phyloP scores from a whole-genome alignment of 2,888 invertebrate species.

The Scotopteryx bipunctaria region DNA sequence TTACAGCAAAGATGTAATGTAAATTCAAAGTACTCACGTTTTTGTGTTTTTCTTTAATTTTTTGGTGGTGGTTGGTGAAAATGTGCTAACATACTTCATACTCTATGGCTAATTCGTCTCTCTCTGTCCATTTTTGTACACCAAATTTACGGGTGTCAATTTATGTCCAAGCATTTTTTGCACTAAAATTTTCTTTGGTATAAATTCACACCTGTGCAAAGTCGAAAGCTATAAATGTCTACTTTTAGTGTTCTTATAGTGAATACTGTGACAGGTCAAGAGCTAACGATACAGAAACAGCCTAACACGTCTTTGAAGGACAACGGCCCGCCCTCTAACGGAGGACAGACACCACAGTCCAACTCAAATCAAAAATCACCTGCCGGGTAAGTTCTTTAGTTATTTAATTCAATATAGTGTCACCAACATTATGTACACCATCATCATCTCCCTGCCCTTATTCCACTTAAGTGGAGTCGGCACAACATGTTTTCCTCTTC shows the following conservation, averaged over 20 bases:
- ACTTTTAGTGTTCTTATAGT: constrained; percentile 15
- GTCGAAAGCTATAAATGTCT: neutral
- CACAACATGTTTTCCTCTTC: too few species aligned
- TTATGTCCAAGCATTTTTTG: neutral
- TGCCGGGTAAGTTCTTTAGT: constrained; percentile 88
- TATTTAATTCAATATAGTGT: too few species aligned
- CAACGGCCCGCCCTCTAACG: constrained; percentile 82
- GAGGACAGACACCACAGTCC: constrained; percentile 77
- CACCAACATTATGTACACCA: too few species aligned
- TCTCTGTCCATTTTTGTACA: constrained; percentile 41
- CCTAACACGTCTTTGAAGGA: constrained; percentile 95
- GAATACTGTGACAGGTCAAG: constrained; percentile 85
- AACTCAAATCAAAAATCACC: constrained; percentile 86
- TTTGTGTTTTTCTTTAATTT: constrained; percentile 47
- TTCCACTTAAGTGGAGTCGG: too few species aligned
- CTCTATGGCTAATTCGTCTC: constrained; percentile 80
- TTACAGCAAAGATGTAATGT: constrained; percentile 24
- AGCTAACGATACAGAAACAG: constrained; percentile 97
- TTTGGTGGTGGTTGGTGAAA: constrained; percentile 83
- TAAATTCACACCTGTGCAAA: neutral
- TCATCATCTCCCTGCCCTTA: too few species aligned
- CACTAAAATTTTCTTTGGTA: neutral
- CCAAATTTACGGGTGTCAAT: constrained; percentile 6
- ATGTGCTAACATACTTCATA: constrained; percentile 82
- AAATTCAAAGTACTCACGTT: constrained; percentile 22